A percentile compares a stretch with the other conserved stretches of the same genome.
phyloP scores from a whole-genome alignment of 2,797 vertebrate species.

The Eutrigla gurnardus region DNA sequence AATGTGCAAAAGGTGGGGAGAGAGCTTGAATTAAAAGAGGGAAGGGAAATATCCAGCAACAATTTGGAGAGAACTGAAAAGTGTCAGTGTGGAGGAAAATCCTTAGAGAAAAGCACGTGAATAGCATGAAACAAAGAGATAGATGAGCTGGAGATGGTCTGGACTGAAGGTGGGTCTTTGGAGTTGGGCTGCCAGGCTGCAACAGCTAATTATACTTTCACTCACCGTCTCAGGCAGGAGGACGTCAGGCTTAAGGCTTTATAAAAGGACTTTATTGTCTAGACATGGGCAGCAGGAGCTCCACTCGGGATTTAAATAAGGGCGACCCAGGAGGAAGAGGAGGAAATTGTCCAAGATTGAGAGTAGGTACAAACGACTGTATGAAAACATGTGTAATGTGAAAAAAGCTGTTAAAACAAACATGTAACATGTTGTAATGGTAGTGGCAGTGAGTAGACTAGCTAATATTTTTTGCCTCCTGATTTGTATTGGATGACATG shows the following conservation, averaged over 20 bases:
- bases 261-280: slow-evolving; percentile 79
- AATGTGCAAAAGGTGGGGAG: not conserved
- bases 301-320: slow-evolving; percentile 50
- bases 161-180: slow-evolving; percentile 29
- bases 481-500: slow-evolving; percentile 23
- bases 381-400: slow-evolving; percentile 64
- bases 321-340: slow-evolving; percentile 50
- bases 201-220: slow-evolving; percentile 72
- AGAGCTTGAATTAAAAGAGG: slow-evolving; percentile 1
- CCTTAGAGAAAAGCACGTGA: slow-evolving; percentile 9
- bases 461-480: slow-evolving; percentile 16
- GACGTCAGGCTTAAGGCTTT: slow-evolving; percentile 58
- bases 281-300: slow-evolving; percentile 59
- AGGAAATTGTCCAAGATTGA: slow-evolving; percentile 71
- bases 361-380: slow-evolving; percentile 44
- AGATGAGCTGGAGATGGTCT: slow-evolving; percentile 52
- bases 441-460: not conserved
- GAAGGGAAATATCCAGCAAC: slow-evolving; percentile 1
- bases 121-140: slow-evolving; percentile 20
- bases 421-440: slow-evolving; percentile 36
- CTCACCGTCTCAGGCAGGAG: slow-evolving; percentile 49
- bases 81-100: slow-evolving; percentile 4
- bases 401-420: slow-evolving; percentile 56
- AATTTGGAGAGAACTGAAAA: not conserved
- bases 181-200: slow-evolving; percentile 22